Evolutionary conservation across 2,888 invertebrate species (phyloP).

Genomic region (Corbicula japonica): DNA sequence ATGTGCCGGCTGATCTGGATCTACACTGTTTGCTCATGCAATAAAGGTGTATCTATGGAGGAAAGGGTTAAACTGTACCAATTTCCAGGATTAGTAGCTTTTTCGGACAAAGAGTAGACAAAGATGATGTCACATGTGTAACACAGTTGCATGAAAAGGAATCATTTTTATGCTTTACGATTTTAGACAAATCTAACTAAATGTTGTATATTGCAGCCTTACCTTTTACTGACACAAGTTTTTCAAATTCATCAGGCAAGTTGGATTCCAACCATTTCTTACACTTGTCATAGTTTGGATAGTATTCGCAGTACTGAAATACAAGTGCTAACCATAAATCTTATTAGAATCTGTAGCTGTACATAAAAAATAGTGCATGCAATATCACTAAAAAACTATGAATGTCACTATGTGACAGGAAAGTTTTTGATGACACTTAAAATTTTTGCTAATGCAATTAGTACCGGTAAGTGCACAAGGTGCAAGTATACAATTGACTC

Average conservation of each 20-base stretch:
- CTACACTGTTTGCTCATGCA: too few species aligned
- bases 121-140: too few species aligned
- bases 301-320: constrained; percentile 97
- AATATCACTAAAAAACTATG: not conserved
- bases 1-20: too few species aligned
- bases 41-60: too few species aligned
- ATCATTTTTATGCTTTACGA: too few species aligned
- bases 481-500: not conserved
- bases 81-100: too few species aligned
- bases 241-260: constrained; percentile 96
- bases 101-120: too few species aligned
- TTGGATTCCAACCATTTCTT: constrained; percentile 98
- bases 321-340: not conserved
- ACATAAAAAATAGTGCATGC: not conserved
- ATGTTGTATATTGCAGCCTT: too few species aligned
- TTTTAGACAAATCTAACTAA: too few species aligned
- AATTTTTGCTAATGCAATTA: not conserved
- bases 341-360: not conserved
- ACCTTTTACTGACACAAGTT: constrained; percentile 89
- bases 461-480: not conserved
- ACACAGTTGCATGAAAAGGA: too few species aligned
- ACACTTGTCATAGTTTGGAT: constrained; percentile 98
- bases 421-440: not conserved
- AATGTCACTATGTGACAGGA: not conserved
- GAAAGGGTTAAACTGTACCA: too few species aligned